Conservation (phyloP, 2,888 invertebrate species). For the Pilophorus perplexus region DNA sequence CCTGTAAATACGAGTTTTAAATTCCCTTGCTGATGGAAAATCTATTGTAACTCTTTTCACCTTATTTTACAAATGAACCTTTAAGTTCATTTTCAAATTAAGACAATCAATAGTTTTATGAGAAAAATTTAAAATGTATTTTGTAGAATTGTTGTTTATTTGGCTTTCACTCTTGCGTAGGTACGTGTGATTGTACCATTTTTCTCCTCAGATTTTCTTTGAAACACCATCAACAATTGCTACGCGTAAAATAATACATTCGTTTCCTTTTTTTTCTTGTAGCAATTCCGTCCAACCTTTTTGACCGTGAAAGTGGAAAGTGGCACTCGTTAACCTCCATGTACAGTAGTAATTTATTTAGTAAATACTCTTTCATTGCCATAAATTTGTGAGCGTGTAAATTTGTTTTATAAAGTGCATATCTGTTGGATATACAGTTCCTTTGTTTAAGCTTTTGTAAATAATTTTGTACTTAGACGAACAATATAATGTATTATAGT, state of each 20-base stretch:
- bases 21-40: too few relatives aligned
- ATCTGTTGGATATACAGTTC: slow-evolving; percentile 43
- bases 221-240: slow-evolving; percentile 1
- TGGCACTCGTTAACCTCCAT: slow-evolving; percentile 27
- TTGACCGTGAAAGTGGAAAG: slow-evolving; percentile 11
- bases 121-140: not conserved
- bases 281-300: slow-evolving; percentile 37
- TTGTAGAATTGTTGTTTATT: too few relatives aligned
- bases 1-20: too few relatives aligned
- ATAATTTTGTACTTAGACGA: slow-evolving; percentile 40
- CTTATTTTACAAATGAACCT: too few relatives aligned
- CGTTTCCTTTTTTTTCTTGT: slow-evolving; percentile 9
- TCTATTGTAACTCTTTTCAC: too few relatives aligned
- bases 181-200: too few relatives aligned
- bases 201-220: too few relatives aligned
- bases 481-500: slow-evolving; percentile 30
- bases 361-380: slow-evolving; percentile 33
- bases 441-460: slow-evolving; percentile 38
- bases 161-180: too few relatives aligned
- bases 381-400: slow-evolving; percentile 32
- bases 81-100: not conserved
- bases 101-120: not conserved
- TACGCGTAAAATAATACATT: not conserved
- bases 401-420: slow-evolving; percentile 40
- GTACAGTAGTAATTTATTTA: slow-evolving; percentile 41